These are phyloP conservation scores for Climacteris rufus DNA, from an alignment of 2,113 vertebrate genomes.

Conservation along the genomic window DNA sequence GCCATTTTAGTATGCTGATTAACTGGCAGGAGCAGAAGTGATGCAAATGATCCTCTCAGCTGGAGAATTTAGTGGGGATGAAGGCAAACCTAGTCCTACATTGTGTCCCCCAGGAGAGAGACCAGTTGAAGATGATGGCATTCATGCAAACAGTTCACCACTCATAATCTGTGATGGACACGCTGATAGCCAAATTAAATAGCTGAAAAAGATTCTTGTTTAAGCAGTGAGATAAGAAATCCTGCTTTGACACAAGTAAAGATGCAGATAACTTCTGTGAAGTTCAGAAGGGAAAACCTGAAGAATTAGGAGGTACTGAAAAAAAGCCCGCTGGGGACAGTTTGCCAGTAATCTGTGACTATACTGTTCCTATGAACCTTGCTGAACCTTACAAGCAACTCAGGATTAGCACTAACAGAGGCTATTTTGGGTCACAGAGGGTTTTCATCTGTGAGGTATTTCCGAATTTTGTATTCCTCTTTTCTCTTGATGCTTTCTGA, in stretches of 20 bases:
- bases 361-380: neutral
- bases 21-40: neutral
- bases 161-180: neutral
- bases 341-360: neutral
- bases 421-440: neutral
- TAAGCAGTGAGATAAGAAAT: neutral
- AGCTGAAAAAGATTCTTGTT: neutral
- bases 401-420: neutral
- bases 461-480: constrained; percentile 15
- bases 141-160: neutral
- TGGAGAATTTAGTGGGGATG: neutral
- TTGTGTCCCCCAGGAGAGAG: neutral
- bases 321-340: neutral
- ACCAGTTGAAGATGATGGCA: neutral
- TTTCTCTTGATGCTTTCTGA: constrained; percentile 12
- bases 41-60: neutral
- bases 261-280: neutral
- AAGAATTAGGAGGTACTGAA: neutral
- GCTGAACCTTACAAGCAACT: neutral
- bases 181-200: neutral
- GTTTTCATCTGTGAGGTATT: constrained; percentile 5
- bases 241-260: neutral
- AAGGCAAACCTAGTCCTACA: neutral
- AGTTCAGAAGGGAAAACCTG: neutral
- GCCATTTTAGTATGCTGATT: neutral